Conservation (phyloP, 2,888 invertebrate genomes). For the Cantharis lateralis region DNA sequence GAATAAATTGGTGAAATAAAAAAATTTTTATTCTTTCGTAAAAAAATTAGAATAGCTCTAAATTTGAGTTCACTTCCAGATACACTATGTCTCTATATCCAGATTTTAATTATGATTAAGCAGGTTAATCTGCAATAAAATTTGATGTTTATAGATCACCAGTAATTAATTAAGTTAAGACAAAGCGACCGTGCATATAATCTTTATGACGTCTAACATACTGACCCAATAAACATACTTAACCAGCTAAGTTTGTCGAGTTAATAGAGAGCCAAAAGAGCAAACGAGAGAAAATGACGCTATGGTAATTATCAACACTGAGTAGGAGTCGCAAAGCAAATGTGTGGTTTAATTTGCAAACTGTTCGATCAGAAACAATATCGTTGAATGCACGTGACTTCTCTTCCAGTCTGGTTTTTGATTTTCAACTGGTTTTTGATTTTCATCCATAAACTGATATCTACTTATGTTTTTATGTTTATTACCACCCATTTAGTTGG, state of each 20-base stretch:
- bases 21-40: no score
- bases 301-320: neutral
- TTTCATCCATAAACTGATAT: neutral
- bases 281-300: neutral
- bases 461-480: neutral
- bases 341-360: neutral
- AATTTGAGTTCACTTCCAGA: no score
- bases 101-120: neutral
- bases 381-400: neutral
- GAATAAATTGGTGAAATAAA: no score
- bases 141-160: neutral
- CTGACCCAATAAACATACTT: neutral
- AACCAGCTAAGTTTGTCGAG: neutral
- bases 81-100: neutral
- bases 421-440: neutral
- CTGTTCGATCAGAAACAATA: neutral
- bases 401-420: neutral
- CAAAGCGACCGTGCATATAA: neutral
- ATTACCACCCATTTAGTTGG: neutral
- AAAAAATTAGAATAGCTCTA: neutral
- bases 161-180: neutral
- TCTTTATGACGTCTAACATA: neutral
- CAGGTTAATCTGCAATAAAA: neutral
- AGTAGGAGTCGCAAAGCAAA: neutral
- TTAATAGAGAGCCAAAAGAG: neutral